These are phyloP conservation scores for Pedetes capensis DNA, from an alignment of 2,113 vertebrate species.

Conservation along the genomic window DNA sequence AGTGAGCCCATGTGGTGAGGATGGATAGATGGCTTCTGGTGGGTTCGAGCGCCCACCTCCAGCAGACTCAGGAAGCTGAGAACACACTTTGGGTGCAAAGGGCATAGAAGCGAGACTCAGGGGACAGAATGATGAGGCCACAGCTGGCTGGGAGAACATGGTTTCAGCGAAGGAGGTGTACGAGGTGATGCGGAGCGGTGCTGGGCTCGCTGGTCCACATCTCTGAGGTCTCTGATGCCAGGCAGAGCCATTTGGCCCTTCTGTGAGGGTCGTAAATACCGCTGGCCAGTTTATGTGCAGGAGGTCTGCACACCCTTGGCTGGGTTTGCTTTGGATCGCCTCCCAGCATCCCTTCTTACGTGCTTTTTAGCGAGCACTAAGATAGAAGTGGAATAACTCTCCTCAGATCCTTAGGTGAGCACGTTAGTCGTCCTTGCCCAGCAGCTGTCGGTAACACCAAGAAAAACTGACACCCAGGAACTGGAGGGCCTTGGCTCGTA, in stretches of 20 bases:
- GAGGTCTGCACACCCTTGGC: background rate
- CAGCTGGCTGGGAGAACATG: background rate
- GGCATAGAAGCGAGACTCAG: too few relatives aligned
- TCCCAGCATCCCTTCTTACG: background rate
- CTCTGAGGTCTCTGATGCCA: background rate
- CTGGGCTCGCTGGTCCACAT: rapidly evolving
- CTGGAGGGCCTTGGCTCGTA: background rate
- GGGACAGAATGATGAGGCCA: rapidly evolving
- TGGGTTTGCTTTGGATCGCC: background rate
- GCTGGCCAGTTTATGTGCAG: background rate
- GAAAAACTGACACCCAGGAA: background rate
- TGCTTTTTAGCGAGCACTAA: constrained; percentile 8
- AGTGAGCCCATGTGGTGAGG: background rate
- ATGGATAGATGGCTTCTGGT: too few relatives aligned
- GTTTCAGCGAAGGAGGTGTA: background rate
- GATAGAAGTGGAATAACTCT: constrained; percentile 38
- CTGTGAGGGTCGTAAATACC: background rate
- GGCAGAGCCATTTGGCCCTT: background rate
- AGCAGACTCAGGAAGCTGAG: background rate
- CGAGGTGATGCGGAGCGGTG: background rate
- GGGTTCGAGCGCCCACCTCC: rapidly evolving
- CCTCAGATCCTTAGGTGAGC: background rate
- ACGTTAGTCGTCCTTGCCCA: background rate
- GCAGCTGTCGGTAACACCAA: background rate
- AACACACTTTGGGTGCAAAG: background rate